Evolutionary conservation across 2,888 invertebrate genomes (phyloP).

Genomic region (Rosalia funebris): DNA sequence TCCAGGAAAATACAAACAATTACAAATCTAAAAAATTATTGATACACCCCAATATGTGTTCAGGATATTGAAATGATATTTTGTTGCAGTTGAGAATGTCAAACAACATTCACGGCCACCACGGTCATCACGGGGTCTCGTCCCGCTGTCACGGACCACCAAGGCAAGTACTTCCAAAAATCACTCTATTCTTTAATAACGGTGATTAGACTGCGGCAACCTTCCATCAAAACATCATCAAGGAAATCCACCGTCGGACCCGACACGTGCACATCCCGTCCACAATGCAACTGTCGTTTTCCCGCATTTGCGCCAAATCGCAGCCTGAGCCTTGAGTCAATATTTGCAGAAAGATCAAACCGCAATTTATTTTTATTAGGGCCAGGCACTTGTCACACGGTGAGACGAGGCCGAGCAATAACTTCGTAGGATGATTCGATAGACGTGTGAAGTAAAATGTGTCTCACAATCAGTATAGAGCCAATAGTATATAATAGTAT

Average conservation of each 20-base stretch:
- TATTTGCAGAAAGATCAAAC: constrained; percentile 51
- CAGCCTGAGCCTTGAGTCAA: constrained; percentile 42
- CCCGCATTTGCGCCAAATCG: constrained; percentile 32
- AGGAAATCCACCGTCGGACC: constrained; percentile 16
- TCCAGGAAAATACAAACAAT: too few species aligned
- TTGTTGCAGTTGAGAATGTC: constrained; percentile 70
- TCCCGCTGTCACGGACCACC: constrained; percentile 62
- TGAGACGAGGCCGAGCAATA: background rate
- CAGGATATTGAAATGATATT: too few species aligned
- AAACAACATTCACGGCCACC: constrained; percentile 66
- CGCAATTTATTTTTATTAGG: constrained; percentile 41
- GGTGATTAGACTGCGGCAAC: constrained; percentile 25
- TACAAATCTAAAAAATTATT: too few species aligned
- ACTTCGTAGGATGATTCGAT: background rate
- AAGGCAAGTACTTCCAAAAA: constrained; percentile 52
- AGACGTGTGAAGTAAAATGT: constrained; percentile 13
- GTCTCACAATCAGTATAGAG: too few species aligned
- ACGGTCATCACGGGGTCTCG: constrained; percentile 60
- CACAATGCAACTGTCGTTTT: constrained; percentile 42
- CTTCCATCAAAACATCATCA: constrained; percentile 42
- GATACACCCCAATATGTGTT: too few species aligned
- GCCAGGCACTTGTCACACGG: constrained; percentile 37
- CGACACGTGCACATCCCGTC: constrained; percentile 44
- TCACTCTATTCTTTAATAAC: constrained; percentile 31
- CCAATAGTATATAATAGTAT: too few species aligned